A percentile compares a stretch with the other conserved stretches of the same genome.
Evolutionary conservation across 92 coral and sea anemone species (phyloP).

Genomic region (Bergia puertoricense): DNA sequence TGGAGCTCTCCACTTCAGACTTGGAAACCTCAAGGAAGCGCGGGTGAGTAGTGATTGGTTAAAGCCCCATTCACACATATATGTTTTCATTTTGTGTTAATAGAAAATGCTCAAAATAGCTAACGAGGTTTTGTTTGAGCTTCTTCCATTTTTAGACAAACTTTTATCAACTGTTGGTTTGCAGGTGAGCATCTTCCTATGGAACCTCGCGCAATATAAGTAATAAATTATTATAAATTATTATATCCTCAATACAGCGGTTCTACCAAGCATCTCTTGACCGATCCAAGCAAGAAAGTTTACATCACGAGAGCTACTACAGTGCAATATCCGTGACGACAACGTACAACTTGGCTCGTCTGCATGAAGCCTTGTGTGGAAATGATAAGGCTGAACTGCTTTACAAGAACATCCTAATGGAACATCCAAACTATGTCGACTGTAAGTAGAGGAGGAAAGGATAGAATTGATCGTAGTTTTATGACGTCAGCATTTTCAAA

Average conservation of each 20-base stretch:
- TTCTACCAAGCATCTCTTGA: conserved; percentile 94
- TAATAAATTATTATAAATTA: too few relatives aligned
- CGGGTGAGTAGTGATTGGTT: conserved; percentile 53
- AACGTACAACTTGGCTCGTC: conserved; percentile 92
- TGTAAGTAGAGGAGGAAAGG: conserved; percentile 69
- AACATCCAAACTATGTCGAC: conserved; percentile 98
- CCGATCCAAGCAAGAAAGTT: conserved; percentile 91
- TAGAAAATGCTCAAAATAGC: too few relatives aligned
- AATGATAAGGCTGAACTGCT: conserved; percentile 92
- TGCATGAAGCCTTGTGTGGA: conserved; percentile 93
- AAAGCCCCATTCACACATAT: too few relatives aligned
- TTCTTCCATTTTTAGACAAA: too few relatives aligned
- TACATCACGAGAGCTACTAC: conserved; percentile 91
- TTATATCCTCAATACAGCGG: conserved; percentile 49
- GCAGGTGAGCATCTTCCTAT: too few relatives aligned
- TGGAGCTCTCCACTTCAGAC: conserved; percentile 93
- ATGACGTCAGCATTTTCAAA: not conserved
- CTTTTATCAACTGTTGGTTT: too few relatives aligned
- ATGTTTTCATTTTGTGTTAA: too few relatives aligned
- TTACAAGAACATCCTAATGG: conserved; percentile 94
- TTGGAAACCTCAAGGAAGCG: conserved; percentile 97
- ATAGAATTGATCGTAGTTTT: not conserved
- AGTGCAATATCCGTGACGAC: conserved; percentile 98
- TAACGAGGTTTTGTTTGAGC: too few relatives aligned
- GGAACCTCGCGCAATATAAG: too few relatives aligned